phyloP scores from a whole-genome alignment of 2,113 vertebrate species.

The Limnothrissa miodon region DNA sequence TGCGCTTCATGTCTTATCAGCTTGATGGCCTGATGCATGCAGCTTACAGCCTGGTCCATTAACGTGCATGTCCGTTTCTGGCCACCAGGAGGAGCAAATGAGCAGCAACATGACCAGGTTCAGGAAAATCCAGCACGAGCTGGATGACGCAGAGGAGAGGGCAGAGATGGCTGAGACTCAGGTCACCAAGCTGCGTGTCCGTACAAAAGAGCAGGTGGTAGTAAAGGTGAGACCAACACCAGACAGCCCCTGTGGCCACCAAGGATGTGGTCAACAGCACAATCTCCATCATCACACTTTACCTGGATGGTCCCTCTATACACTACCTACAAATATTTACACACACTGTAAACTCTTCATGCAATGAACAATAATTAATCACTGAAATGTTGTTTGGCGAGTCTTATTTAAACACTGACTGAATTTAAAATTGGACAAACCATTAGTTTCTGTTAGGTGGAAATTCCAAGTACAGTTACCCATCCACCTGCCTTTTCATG shows the following conservation, averaged over 20 bases:
- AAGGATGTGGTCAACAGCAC: not conserved
- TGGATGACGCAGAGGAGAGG: conserved; percentile 86
- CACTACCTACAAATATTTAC: too few species aligned
- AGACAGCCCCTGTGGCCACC: not conserved
- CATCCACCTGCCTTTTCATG: not conserved
- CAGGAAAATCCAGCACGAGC: conserved; percentile 85
- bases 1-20: not conserved
- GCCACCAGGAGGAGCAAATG: conserved; percentile 83
- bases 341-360: too few species aligned
- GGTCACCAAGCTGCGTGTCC: conserved; percentile 84
- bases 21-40: not conserved
- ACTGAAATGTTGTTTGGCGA: too few species aligned
- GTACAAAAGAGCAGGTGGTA: conserved; percentile 72
- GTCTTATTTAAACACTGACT: too few species aligned
- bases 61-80: not conserved
- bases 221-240: conserved; percentile 69
- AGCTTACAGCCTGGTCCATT: too few species aligned
- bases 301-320: conserved; percentile 46
- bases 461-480: too few species aligned
- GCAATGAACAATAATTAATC: too few species aligned
- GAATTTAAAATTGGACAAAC: too few species aligned
- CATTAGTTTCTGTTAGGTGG: too few species aligned
- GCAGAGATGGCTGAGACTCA: conserved; percentile 84
- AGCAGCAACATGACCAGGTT: conserved; percentile 79
- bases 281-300: not conserved